A percentile compares a stretch with the other conserved stretches of the same genome.
phyloP scores from a whole-genome alignment of 2,113 vertebrate species.

The Malaclemys terrapin region DNA sequence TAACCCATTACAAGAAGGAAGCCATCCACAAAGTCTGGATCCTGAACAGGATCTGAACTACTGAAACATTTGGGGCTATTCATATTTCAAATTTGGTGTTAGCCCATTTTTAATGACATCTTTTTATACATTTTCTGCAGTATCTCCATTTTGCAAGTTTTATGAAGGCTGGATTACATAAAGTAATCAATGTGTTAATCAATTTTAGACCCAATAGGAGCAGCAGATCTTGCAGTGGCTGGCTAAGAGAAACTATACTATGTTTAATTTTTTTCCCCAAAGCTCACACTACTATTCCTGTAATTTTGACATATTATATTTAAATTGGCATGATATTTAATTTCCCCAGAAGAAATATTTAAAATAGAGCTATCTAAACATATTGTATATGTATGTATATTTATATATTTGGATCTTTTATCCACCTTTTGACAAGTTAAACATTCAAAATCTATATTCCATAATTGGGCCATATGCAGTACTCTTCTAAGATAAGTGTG shows the following conservation, averaged over 20 bases:
- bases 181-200: neutral
- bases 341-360: neutral
- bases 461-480: neutral
- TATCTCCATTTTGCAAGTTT: neutral
- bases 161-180: neutral
- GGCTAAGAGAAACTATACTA: neutral
- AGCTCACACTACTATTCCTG: neutral
- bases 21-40: neutral
- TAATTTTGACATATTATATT: neutral
- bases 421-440: neutral
- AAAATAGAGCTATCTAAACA: neutral
- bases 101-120: neutral
- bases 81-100: neutral
- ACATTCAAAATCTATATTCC: neutral
- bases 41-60: neutral
- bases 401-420: neutral
- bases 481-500: neutral
- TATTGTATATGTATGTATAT: neutral
- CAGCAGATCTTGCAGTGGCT: neutral
- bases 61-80: neutral
- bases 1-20: neutral
- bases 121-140: neutral
- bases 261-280: neutral
- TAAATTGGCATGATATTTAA: neutral
- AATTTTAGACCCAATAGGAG: neutral